Percentiles rank a stretch among this genome's conserved stretches.
Conservation (phyloP, 2,888 invertebrate species). For the Geophilus truncorum region DNA sequence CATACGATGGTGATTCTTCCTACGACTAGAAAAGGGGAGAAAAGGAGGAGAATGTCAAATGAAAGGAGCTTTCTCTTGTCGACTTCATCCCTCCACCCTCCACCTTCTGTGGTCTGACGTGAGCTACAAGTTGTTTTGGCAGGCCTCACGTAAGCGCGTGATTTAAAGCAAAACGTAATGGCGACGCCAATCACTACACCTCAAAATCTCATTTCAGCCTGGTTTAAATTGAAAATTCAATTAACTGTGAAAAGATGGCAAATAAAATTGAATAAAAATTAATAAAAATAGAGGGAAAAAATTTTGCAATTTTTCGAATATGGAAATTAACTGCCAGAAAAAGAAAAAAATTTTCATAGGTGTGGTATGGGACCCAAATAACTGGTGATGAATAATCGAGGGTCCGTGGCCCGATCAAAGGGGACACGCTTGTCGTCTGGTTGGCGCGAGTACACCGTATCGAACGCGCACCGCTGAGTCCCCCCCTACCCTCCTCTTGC, state of each 20-base stretch:
- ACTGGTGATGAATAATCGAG: slow-evolving; percentile 5
- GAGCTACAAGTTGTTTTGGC: slow-evolving; percentile 20
- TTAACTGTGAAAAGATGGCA: background rate
- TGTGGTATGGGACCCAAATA: background rate
- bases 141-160: slow-evolving; percentile 16
- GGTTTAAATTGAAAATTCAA: background rate
- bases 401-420: slow-evolving; percentile 7
- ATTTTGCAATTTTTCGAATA: background rate
- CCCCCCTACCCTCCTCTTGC: background rate
- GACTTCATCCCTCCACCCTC: background rate
- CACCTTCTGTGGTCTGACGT: slow-evolving; percentile 11
- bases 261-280: background rate
- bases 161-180: slow-evolving; percentile 5
- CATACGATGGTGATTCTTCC: slow-evolving; percentile 1
- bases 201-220: background rate
- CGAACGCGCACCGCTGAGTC: background rate
- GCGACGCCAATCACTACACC: slow-evolving; percentile 11
- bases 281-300: background rate
- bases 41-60: slow-evolving; percentile 8
- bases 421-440: slow-evolving; percentile 20
- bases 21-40: background rate
- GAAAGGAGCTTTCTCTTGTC: slow-evolving; percentile 12
- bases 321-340: background rate
- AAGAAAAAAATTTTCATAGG: background rate
- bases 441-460: slow-evolving; percentile 20